phyloP scores from a whole-genome alignment of 2,113 vertebrate genomes.

The Drymodes brunneopygia region DNA sequence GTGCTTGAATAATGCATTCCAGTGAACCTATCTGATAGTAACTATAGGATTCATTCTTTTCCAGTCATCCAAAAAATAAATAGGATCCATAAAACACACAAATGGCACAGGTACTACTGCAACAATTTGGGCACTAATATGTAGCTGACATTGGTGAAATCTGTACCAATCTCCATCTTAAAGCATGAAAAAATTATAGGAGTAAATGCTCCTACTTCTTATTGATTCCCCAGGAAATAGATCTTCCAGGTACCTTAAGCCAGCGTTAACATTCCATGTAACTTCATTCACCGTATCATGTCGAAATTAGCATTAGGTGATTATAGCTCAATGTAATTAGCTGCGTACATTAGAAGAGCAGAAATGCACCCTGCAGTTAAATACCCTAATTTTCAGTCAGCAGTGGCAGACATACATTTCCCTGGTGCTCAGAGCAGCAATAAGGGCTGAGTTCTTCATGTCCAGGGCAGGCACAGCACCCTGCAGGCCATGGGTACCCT shows the following conservation, averaged over 20 bases:
- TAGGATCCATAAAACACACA: neutral
- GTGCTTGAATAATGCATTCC: neutral
- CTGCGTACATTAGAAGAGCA: neutral
- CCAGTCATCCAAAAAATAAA: neutral
- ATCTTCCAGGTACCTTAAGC: neutral
- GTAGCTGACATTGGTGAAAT: neutral
- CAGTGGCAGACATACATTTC: neutral
- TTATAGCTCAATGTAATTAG: neutral
- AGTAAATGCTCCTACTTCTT: neutral
- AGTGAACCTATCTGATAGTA: neutral
- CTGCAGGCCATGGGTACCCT: fast-evolving
- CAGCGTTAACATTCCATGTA: neutral
- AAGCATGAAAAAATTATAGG: neutral
- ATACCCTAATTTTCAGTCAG: neutral
- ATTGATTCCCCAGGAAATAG: neutral
- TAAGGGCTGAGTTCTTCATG: neutral
- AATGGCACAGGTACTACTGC: neutral
- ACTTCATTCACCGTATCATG: neutral
- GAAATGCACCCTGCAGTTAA: neutral
- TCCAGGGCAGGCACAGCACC: fast-evolving
- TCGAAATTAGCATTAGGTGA: neutral
- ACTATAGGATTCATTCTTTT: neutral
- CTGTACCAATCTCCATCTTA: neutral
- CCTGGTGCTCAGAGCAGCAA: neutral
- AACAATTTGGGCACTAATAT: neutral